These are phyloP conservation scores for Synanthedon tipuliformis DNA, from an alignment of 2,888 invertebrate species.

Conservation along the genomic window DNA sequence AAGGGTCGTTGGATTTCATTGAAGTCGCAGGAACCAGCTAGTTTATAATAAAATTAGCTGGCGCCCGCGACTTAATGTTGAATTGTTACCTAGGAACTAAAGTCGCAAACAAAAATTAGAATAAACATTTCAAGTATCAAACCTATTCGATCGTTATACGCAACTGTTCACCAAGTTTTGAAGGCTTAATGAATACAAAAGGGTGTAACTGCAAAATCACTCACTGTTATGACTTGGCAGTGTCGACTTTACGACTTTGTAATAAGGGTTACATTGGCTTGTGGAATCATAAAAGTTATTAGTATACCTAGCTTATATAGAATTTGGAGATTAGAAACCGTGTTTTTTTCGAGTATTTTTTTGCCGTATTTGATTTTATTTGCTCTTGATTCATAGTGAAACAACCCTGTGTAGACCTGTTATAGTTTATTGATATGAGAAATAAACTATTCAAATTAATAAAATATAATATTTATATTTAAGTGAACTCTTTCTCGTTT, in stretches of 20 bases:
- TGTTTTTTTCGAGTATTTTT: conserved; percentile 34
- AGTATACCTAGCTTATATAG: conserved; percentile 51
- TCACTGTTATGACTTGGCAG: conserved; percentile 10
- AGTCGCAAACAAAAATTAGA: too few species aligned
- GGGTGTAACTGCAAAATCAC: conserved; percentile 29
- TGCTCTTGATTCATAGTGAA: conserved; percentile 1
- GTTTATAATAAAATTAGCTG: too few species aligned
- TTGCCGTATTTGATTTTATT: conserved; percentile 6
- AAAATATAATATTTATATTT: too few species aligned
- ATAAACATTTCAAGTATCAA: conserved; percentile 36
- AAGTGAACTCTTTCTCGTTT: too few species aligned
- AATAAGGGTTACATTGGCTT: conserved; percentile 13
- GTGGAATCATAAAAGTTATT: conserved; percentile 45
- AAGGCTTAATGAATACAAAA: conserved; percentile 29
- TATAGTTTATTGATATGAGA: too few species aligned
- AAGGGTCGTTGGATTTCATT: too few species aligned
- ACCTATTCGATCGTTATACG: conserved; percentile 15
- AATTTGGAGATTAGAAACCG: conserved; percentile 62
- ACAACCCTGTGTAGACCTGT: too few species aligned
- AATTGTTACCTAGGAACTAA: too few species aligned
- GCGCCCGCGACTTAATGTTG: too few species aligned
- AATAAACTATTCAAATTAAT: too few species aligned
- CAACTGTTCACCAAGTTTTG: conserved; percentile 55
- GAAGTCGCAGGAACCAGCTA: too few species aligned
- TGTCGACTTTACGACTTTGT: conserved; percentile 8